A percentile compares a stretch with the other conserved stretches of the same genome.
phyloP scores from a whole-genome alignment of 2,113 vertebrate genomes.

The Aptenodytes patagonicus region DNA sequence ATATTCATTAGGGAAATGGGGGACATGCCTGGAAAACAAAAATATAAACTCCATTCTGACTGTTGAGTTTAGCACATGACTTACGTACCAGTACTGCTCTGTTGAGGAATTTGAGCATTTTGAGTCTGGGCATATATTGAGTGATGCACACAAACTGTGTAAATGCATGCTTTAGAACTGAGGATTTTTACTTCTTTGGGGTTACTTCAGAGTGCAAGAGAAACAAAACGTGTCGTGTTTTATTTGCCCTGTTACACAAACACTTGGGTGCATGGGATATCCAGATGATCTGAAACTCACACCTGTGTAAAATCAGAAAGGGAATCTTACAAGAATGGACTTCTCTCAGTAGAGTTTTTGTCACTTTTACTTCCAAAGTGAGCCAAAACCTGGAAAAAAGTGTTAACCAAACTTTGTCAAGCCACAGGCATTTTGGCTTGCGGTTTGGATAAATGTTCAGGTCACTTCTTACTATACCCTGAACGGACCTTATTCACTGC shows the following conservation, averaged over 20 bases:
- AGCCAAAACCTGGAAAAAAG: conserved; percentile 19
- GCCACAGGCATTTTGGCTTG: conserved; percentile 20
- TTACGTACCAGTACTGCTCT: neutral
- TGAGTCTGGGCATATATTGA: neutral
- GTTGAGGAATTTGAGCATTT: neutral
- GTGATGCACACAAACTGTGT: neutral
- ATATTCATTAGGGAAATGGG: neutral
- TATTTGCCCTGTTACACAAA: neutral
- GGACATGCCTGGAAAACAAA: neutral
- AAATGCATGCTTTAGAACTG: neutral
- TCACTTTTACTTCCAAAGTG: neutral
- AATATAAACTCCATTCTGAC: neutral
- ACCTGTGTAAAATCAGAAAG: neutral
- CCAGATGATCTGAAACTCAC: neutral
- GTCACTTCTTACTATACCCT: neutral
- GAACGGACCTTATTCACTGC: neutral
- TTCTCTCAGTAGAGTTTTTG: neutral
- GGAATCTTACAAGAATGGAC: neutral
- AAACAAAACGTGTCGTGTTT: neutral
- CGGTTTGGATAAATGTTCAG: neutral
- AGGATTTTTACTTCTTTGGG: neutral
- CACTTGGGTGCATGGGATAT: neutral
- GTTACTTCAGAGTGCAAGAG: neutral
- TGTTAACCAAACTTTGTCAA: neutral
- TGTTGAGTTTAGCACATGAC: neutral